Base-by-base conservation (phyloP, 92 coral and sea anemone genomes). In the Heteractis magnifica region DNA sequence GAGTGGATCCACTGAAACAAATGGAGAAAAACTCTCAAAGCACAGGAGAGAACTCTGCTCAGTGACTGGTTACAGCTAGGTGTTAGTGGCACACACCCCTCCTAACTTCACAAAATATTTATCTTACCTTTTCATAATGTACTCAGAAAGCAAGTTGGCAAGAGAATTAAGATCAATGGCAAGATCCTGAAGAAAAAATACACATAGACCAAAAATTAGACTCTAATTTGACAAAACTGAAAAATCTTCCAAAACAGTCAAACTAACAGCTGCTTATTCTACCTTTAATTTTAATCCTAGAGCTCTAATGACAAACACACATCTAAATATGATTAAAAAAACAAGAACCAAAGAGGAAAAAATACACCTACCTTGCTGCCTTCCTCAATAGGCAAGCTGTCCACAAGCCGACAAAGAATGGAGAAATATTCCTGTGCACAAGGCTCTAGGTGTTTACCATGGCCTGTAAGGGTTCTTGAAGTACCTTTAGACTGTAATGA, bases 391-490 rank as follows among this genome's bases (percentile, higher is more conserved):
- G 98, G 99, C 13, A 97, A 79, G 34, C 98, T 94, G 85, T 97
- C 99, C 70, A 97, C 99, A 74, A 97, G 92, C 77, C 98, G 86
- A 41, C 98, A 89, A 4, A 97, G 88, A 71, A 97, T 90, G 4
- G 94, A 72, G 56, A 97, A 97, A 83, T 92, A 97, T 71, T 97
- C 99, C 62, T 95, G 87, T n/a, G 98, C 92, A 81, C 95, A 89
- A 20, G 99, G 93, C 65, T 94, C 99, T 49, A 87, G 85, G 10
- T 88, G 82, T 71, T 92, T 82, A 10, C 82, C 90, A 64, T 75
- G 97, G 74, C 76, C 71, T 51, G 81, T 85, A 90, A 71, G 87
- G 11, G 2, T 3, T 20, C 10, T 62, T 18, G 70, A 91, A 77
- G 90, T 87, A 77, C 85, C 89, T 82, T 89, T 90, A 59, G 90